These are phyloP conservation scores for Oxygymnocypris stewartii DNA, from an alignment of 2,113 vertebrate species.

Conservation along the genomic window DNA sequence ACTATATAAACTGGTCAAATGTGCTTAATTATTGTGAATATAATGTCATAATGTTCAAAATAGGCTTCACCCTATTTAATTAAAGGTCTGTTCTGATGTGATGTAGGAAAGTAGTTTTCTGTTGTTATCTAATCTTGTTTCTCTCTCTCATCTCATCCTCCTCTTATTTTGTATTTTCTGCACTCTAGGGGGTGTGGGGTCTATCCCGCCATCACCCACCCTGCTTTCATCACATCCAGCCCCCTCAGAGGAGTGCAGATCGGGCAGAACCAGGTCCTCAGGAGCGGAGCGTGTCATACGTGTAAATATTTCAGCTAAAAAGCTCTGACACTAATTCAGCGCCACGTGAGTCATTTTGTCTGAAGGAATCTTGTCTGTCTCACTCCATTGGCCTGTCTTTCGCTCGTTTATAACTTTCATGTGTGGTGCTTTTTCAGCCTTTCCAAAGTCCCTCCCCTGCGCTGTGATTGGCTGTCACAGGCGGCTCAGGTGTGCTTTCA, in stretches of 20 bases:
- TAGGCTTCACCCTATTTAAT: background rate
- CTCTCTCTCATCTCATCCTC: conserved; percentile 24
- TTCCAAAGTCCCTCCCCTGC: background rate
- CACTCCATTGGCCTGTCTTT: background rate
- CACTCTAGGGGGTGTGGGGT: conserved; percentile 6
- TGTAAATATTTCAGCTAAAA: conserved; percentile 6
- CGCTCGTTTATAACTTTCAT: background rate
- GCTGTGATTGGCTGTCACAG: conserved; percentile 35
- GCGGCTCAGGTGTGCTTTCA: conserved; percentile 21
- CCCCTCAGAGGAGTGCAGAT: background rate
- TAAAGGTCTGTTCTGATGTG: background rate
- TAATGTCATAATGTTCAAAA: background rate
- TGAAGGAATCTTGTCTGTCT: background rate
- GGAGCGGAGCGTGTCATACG: background rate
- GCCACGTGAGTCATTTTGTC: conserved; percentile 2
- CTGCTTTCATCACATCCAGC: background rate
- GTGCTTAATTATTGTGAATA: background rate
- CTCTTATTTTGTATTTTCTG: conserved; percentile 30
- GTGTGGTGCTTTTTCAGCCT: conserved; percentile 4
- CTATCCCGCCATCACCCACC: background rate
- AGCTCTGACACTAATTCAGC: background rate
- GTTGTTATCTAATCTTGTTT: conserved; percentile 13
- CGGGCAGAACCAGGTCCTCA: background rate
- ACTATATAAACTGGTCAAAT: background rate
- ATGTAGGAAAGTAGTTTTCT: conserved; percentile 30